Percentiles rank a stretch among this genome's conserved stretches.
phyloP scores from a whole-genome alignment of 2,113 vertebrate species.

The Thalassoma bifasciatum region DNA sequence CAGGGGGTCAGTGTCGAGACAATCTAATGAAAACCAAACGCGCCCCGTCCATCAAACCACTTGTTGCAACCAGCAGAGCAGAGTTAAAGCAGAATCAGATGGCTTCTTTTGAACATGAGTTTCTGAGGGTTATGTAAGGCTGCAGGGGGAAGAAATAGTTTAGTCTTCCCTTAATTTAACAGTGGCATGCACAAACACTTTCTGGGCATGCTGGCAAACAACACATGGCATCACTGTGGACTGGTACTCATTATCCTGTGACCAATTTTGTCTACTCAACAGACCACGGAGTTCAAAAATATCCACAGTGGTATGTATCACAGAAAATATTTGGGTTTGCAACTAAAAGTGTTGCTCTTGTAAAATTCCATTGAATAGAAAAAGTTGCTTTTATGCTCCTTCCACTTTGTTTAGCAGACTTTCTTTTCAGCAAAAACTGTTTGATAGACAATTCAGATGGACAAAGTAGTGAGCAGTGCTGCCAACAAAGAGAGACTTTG shows the following conservation, averaged over 20 bases:
- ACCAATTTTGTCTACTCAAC: neutral
- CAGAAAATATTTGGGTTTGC: no score
- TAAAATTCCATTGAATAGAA: no score
- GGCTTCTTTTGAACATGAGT: constrained; percentile 20
- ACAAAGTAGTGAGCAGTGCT: no score
- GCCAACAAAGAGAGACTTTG: no score
- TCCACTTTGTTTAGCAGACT: no score
- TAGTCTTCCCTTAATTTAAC: neutral
- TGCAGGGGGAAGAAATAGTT: neutral
- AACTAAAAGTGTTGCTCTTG: no score
- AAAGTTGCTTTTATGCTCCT: no score
- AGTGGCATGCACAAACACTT: neutral
- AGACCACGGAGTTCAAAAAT: neutral
- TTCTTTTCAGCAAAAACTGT: no score
- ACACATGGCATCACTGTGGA: neutral
- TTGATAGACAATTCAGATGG: no score
- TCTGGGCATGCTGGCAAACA: neutral
- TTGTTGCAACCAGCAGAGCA: constrained; percentile 28
- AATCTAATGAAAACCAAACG: constrained; percentile 77
- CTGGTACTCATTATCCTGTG: neutral
- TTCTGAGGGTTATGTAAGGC: constrained; percentile 33
- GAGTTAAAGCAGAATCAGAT: constrained; percentile 32
- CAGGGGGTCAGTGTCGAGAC: constrained; percentile 79
- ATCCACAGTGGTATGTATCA: neutral
- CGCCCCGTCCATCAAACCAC: constrained; percentile 51